A percentile compares a stretch with the other conserved stretches of the same genome.
phyloP scores from a whole-genome alignment of 2,888 invertebrate genomes.

The Oscheius onirici region DNA sequence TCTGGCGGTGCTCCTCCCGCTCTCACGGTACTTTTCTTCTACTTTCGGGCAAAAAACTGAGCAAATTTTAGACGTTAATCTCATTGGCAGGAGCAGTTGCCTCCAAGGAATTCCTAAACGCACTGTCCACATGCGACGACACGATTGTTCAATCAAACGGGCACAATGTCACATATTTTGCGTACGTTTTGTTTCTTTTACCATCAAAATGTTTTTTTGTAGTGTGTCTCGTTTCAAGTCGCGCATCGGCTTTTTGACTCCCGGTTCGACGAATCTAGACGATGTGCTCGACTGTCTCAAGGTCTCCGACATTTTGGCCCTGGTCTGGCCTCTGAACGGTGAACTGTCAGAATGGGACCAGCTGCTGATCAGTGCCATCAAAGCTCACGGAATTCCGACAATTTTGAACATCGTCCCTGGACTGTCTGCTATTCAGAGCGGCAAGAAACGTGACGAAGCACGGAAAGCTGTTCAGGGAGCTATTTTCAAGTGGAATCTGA shows the following conservation, averaged over 20 bases:
- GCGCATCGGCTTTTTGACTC: conserved; percentile 62
- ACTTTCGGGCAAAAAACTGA: conserved; percentile 1
- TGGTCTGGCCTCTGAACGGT: conserved; percentile 79
- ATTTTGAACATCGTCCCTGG: conserved; percentile 63
- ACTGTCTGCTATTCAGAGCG: conserved; percentile 48
- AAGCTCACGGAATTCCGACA: conserved; percentile 75
- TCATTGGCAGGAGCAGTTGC: conserved; percentile 52
- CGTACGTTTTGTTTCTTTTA: conserved; percentile 39
- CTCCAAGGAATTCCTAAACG: conserved; percentile 47
- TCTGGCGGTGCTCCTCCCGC: conserved; percentile 36
- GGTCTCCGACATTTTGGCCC: conserved; percentile 85
- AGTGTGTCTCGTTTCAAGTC: conserved; percentile 65
- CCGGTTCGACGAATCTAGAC: conserved; percentile 49
- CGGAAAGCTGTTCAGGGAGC: conserved; percentile 53
- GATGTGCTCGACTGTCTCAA: conserved; percentile 63
- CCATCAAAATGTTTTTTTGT: conserved; percentile 20
- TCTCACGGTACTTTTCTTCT: conserved; percentile 36
- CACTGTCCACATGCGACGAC: conserved; percentile 45
- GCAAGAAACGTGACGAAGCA: conserved; percentile 62
- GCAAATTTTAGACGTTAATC: conserved; percentile 57
- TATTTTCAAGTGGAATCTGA: conserved; percentile 73
- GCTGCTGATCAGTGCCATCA: conserved; percentile 55
- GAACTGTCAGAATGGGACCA: conserved; percentile 57
- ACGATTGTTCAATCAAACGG: conserved; percentile 46
- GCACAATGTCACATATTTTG: conserved; percentile 50